Conservation (phyloP, 1,140 invertebrate genomes). For the Vanessa atalanta region DNA sequence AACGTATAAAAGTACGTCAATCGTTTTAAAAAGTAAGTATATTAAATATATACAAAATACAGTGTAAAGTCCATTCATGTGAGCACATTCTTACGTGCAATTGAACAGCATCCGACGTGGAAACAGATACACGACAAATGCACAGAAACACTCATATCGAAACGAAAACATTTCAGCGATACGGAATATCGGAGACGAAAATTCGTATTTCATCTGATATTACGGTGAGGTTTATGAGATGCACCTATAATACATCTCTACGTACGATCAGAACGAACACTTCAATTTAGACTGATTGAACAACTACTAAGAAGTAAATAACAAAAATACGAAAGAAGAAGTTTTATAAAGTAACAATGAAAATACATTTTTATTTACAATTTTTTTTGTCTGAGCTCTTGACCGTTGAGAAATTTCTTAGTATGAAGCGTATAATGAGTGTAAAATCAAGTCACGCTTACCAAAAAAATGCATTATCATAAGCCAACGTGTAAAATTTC, state of each 20-base stretch:
- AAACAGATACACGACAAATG: slow-evolving; percentile 67
- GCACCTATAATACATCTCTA: slow-evolving; percentile 6
- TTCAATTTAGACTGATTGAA: not conserved
- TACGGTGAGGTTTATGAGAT: slow-evolving; percentile 22
- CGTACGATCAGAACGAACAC: not conserved
- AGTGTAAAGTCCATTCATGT: slow-evolving; percentile 40
- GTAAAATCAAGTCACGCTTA: no score
- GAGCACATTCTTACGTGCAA: slow-evolving; percentile 57
- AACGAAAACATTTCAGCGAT: slow-evolving; percentile 45
- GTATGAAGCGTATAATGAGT: no score
- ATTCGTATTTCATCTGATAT: slow-evolving; percentile 38
- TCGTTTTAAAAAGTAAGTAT: not conserved
- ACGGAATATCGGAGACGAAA: slow-evolving; percentile 37
- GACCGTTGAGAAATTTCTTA: no score
- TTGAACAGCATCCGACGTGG: slow-evolving; percentile 70
- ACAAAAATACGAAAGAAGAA: no score
- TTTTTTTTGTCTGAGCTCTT: no score
- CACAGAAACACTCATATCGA: slow-evolving; percentile 47
- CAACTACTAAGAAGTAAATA: not conserved
- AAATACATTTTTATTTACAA: no score
- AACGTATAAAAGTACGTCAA: not conserved
- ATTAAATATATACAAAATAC: slow-evolving; percentile 10
- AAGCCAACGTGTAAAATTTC: no score
- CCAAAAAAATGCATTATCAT: no score
- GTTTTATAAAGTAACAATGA: no score